Evolutionary conservation across 2,797 vertebrate species (phyloP).

Genomic region (Champsocephalus esox): DNA sequence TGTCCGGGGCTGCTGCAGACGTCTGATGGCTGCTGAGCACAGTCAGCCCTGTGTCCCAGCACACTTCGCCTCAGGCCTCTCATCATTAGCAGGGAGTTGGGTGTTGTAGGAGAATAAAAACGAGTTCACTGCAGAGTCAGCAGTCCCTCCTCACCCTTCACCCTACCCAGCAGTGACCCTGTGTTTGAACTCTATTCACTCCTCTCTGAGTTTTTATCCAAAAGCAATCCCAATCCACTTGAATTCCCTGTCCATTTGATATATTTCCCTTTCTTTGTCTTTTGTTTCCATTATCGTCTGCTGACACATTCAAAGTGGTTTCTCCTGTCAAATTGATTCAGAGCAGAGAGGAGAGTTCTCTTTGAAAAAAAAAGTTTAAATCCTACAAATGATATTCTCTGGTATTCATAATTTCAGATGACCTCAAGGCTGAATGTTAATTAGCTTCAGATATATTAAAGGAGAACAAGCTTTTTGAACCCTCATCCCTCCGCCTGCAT

Average conservation of each 20-base stretch:
- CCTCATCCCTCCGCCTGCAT: constrained; percentile 42
- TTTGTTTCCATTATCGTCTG: constrained; percentile 29
- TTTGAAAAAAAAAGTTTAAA: constrained; percentile 29
- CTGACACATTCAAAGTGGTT: constrained; percentile 5
- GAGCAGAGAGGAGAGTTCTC: neutral
- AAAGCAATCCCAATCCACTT: constrained; percentile 13
- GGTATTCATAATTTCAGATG: constrained; percentile 41
- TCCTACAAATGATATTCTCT: neutral
- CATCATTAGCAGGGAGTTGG: constrained; percentile 69
- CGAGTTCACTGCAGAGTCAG: constrained; percentile 80
- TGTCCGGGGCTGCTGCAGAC: constrained; percentile 65
- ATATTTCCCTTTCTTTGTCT: constrained; percentile 15
- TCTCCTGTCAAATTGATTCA: constrained; percentile 29
- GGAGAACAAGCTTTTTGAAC: constrained; percentile 67
- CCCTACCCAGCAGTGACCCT: constrained; percentile 44
- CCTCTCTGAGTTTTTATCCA: constrained; percentile 21
- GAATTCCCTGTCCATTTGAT: constrained; percentile 29
- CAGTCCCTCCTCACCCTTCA: constrained; percentile 33
- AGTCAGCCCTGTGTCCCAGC: constrained; percentile 48
- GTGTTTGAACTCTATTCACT: constrained; percentile 13
- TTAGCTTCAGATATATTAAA: constrained; percentile 50
- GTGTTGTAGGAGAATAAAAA: constrained; percentile 72
- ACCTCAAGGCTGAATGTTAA: constrained; percentile 33
- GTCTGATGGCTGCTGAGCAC: constrained; percentile 62
- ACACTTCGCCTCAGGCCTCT: constrained; percentile 69